Evolutionary conservation across 2,797 vertebrate species (phyloP).

Genomic region (Picus viridis): DNA sequence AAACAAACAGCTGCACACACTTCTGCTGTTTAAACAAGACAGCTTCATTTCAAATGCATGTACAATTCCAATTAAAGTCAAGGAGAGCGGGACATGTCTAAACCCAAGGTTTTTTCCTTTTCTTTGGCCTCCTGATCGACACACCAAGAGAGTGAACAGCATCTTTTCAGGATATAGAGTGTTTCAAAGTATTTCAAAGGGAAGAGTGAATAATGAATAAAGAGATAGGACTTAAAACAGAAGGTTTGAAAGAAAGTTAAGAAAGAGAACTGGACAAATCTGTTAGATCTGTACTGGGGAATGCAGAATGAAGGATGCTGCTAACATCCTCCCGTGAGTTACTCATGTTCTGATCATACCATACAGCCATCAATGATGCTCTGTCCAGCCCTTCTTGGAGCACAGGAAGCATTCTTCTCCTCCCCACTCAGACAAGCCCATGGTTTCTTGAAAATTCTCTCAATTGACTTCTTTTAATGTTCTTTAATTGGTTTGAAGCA

Average conservation of each 20-base stretch:
- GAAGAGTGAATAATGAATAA: constrained; percentile 13
- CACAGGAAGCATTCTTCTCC: neutral
- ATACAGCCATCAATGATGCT: neutral
- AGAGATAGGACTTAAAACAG: neutral
- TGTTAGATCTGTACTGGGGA: accelerated
- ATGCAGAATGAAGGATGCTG: neutral
- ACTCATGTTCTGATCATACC: neutral
- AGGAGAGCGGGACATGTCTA: neutral
- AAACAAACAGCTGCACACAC: neutral
- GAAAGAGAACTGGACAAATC: neutral
- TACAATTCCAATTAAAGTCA: neutral
- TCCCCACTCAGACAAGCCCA: neutral
- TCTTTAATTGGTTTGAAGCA: neutral
- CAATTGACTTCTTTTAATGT: neutral
- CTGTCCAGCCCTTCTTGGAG: neutral
- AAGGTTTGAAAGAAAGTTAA: neutral
- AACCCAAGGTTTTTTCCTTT: neutral
- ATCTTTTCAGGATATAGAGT: neutral
- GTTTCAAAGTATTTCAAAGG: constrained; percentile 20
- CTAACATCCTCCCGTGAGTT: neutral
- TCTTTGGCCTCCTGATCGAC: neutral
- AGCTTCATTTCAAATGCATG: constrained; percentile 12
- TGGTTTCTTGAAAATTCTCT: neutral
- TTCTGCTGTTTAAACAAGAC: constrained; percentile 47
- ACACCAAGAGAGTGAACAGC: neutral